Base-by-base conservation (phyloP, 2,888 invertebrate species). In the Nymphalis c-album region DNA sequence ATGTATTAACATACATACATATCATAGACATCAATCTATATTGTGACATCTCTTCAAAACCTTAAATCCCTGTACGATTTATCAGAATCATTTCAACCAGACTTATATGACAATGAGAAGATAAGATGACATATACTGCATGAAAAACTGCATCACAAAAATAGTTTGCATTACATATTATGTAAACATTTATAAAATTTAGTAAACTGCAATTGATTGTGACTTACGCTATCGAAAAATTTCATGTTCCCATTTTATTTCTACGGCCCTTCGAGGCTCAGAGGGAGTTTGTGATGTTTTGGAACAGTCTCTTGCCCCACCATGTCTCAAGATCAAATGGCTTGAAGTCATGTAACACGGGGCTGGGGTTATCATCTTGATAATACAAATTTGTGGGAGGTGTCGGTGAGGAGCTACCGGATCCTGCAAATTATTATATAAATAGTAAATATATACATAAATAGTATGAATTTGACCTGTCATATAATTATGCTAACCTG, bases 311-410 rank as follows among this genome's bases (percentile, higher is more conserved):
- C 83, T 96, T 96, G 71, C 97, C 97, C 97, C 97, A 97, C 96
- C 97, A 97, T 48, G 96, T 95, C 84, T 97, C 97, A 80, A 98
- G 93, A 91, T 98, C 97, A 81, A 97, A 97, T 22, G 97, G 96
- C 80, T 97, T 96, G 85, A 97, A 98, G 87, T 97, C 96, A 77
- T 94, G 94, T 62, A 96, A 91, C 35, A 93, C 92, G 48, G 95
- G 93, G 81, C 95, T 95, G 13, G 96, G 95, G 67, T 94, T 95
- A 48, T 93, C 93, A 77, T 96, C 96, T 76, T 96, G 95, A 85
- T 96, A 96, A 86, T 95, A 96, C 48, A 95, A 88, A 79, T 87
- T 93, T 47, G 91, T 85, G 48, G 90, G 88, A 40, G 92, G 90
- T 40, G 88, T 86, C 48, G 87, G 87, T 63, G 93, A 85, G 73